Evolutionary conservation across 2,888 invertebrate species (phyloP), one percentile per base, ranked within the genome.

Genomic region (Parapristionchus giblindavisi): DNA sequence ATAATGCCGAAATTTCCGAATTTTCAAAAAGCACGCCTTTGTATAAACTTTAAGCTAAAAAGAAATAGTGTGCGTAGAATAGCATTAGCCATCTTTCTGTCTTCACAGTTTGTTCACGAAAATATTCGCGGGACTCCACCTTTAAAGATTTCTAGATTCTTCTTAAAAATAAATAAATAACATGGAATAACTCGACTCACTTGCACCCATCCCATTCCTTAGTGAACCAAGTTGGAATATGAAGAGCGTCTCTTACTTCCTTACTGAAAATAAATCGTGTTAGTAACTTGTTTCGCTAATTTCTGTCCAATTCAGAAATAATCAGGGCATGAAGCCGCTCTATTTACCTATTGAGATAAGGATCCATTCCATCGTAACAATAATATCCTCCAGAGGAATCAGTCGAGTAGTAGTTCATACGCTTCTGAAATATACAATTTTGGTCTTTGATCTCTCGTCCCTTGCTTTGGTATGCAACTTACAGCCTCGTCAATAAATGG

Each of bases 191-290:
- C n/a, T 38, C 5, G 40, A 65, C 77, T 73, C 51, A 66, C 75
- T 84, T 84, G 75, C 84, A 84, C 48, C 80, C 82, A 11, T 77
- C 77, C 83, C 83, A 83, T 54, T 76, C 63, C 36, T 74, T 61
- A 29, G 71, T 48, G 38, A 78, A 61, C 34, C 34, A 51, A 27
- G 58, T 54, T 11, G 80, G 80, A 36, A 84, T 81, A 75, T 84
- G 82, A 40, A 84, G 78, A 40, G 81, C 82, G 5, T 58, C 52
- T 17, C 80, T 77, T 8, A 83, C 82, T 32, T 79, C 79, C 14
- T 54, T n/a, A 48, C 72, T 70, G 70, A 32, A 54, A 21, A 21
- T 48, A 48, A 48, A 14, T 48, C 14, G 11, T 48, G 48, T 14
- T 48, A 48, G 14, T 14, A 48, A 14, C 21, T 14, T 48, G 48